Evolutionary conservation across 2,888 invertebrate species (phyloP).

Genomic region (Troides oblongomaculatus): DNA sequence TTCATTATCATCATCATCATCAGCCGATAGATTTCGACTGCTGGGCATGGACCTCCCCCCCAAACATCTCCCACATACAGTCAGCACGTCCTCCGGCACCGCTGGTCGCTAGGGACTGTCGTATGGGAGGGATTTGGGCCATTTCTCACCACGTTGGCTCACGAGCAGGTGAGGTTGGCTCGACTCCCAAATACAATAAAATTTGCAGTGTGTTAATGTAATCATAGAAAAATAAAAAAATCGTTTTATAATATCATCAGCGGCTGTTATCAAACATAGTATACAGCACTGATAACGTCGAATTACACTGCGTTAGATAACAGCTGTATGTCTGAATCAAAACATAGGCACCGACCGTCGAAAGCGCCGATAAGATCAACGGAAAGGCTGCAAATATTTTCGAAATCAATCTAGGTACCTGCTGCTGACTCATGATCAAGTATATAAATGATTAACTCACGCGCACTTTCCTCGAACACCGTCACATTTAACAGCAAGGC

Average conservation of each 20-base stretch:
- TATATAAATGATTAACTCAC: conserved; percentile 13
- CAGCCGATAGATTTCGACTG: no score
- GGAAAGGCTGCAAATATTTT: conserved; percentile 11
- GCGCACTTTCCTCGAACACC: conserved; percentile 17
- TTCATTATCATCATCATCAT: no score
- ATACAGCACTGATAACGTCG: neutral
- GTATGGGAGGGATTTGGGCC: no score
- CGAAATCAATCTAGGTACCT: neutral
- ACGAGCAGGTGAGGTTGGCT: no score
- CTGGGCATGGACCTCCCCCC: no score
- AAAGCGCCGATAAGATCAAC: conserved; percentile 1
- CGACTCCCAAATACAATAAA: no score
- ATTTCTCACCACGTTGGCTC: no score
- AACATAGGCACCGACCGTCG: neutral
- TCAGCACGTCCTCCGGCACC: no score
- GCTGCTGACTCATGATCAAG: conserved; percentile 7
- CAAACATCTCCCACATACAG: no score
- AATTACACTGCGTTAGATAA: neutral
- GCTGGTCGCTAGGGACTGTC: no score
- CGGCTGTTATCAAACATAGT: neutral
- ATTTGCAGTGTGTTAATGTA: no score
- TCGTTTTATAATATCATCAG: neutral
- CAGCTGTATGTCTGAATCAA: neutral
- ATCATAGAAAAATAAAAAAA: no score
- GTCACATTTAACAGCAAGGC: neutral